A percentile compares a stretch with the other conserved stretches of the same genome.
These are phyloP conservation scores for Lindbergichthys nudifrons DNA, from an alignment of 2,797 vertebrate genomes.

Conservation along the genomic window DNA sequence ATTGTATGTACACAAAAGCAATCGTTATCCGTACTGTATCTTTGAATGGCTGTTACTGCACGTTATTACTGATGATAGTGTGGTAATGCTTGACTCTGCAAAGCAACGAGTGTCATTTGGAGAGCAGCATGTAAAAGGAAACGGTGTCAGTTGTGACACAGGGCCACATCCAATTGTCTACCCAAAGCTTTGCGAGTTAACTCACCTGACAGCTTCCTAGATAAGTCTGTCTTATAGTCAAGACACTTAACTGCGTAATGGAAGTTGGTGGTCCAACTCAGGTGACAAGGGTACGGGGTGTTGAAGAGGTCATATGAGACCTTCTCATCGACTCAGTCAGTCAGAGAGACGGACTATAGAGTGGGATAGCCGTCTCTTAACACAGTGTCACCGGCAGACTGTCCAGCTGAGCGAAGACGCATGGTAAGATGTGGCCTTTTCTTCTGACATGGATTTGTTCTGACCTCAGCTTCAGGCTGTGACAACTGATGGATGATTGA, in stretches of 20 bases:
- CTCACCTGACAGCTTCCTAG: slow-evolving; percentile 82
- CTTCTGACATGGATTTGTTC: slow-evolving; percentile 81
- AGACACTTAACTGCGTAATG: slow-evolving; percentile 77
- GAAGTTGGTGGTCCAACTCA: slow-evolving; percentile 79
- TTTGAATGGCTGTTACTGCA: slow-evolving; percentile 36
- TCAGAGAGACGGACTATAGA: slow-evolving; percentile 75
- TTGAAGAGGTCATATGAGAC: slow-evolving; percentile 75
- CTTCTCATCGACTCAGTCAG: slow-evolving; percentile 75
- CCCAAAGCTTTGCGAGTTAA: slow-evolving; percentile 77
- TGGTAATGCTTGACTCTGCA: slow-evolving; percentile 64
- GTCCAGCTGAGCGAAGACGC: slow-evolving; percentile 79
- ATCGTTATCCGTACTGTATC: slow-evolving; percentile 13
- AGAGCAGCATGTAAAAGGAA: slow-evolving; percentile 64
- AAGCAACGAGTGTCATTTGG: slow-evolving; percentile 68
- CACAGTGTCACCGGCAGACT: slow-evolving; percentile 75
- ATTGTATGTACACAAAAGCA: not conserved
- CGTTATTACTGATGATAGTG: slow-evolving; percentile 57
- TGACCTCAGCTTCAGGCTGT: slow-evolving; percentile 80
- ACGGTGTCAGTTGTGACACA: slow-evolving; percentile 77
- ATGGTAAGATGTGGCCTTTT: slow-evolving; percentile 81
- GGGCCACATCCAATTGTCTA: slow-evolving; percentile 80
- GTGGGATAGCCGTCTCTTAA: slow-evolving; percentile 76
- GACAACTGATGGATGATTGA: slow-evolving; percentile 87
- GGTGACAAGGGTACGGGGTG: slow-evolving; percentile 79
- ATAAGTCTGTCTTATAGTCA: slow-evolving; percentile 80